Evolutionary conservation across 2,113 vertebrate species (phyloP).

Genomic region (Podarcis muralis): DNA sequence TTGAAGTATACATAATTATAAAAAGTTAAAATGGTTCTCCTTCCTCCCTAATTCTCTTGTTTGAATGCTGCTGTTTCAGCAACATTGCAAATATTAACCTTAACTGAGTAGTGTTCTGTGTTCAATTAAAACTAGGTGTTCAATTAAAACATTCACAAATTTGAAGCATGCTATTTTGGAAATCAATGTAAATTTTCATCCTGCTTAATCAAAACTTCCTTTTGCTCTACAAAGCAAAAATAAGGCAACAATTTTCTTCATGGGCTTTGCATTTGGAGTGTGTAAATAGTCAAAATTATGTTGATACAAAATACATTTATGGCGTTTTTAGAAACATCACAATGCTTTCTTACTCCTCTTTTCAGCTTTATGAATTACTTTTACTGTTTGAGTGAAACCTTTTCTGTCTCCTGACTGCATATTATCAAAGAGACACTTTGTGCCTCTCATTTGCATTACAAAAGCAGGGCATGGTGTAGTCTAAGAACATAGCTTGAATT

Average conservation of each 20-base stretch:
- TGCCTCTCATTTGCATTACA: constrained; percentile 88
- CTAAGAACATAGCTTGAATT: constrained; percentile 78
- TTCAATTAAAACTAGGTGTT: background rate
- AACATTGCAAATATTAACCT: constrained; percentile 17
- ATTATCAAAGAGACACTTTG: constrained; percentile 91
- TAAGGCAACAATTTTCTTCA: background rate
- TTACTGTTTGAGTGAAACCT: constrained; percentile 82
- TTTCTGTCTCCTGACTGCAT: constrained; percentile 85
- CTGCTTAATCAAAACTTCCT: constrained; percentile 49
- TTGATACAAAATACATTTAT: constrained; percentile 69
- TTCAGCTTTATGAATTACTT: constrained; percentile 83
- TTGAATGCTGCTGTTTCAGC: constrained; percentile 9
- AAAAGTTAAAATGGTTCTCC: background rate
- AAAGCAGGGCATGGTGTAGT: constrained; percentile 77
- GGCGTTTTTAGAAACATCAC: constrained; percentile 60
- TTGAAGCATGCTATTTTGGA: background rate
- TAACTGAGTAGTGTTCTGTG: constrained; percentile 2
- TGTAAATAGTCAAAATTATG: constrained; percentile 70
- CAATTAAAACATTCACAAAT: background rate
- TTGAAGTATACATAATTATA: constrained; percentile 9
- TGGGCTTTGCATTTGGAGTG: constrained; percentile 52
- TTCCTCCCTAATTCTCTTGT: background rate
- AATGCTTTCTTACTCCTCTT: constrained; percentile 76
- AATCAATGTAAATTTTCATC: background rate
- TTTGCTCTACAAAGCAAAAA: constrained; percentile 35